Evolutionary conservation across 2,113 vertebrate species (phyloP).

Genomic region (Psittacula cyanocephala): DNA sequence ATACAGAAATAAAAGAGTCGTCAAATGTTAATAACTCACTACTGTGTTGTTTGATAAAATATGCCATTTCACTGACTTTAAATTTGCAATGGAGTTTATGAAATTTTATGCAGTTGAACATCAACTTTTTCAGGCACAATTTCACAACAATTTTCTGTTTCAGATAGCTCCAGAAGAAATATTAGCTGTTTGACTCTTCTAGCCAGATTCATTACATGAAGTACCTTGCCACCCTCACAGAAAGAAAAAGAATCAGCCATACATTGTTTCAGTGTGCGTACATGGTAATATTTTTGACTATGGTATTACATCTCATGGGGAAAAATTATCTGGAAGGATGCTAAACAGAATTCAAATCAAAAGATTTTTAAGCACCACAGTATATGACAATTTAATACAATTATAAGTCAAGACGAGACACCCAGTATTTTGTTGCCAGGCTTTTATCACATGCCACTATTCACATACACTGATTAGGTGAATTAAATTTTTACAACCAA

Average conservation of each 20-base stretch:
- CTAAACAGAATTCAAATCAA: neutral
- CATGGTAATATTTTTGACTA: neutral
- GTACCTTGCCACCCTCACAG: neutral
- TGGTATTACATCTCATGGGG: neutral
- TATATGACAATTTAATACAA: neutral
- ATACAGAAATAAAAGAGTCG: neutral
- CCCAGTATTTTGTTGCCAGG: neutral
- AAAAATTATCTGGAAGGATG: neutral
- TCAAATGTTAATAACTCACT: neutral
- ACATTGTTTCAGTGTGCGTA: neutral
- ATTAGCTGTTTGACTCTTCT: neutral
- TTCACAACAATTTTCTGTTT: constrained; percentile 6
- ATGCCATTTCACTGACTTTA: neutral
- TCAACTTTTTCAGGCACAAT: constrained; percentile 11
- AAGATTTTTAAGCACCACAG: neutral
- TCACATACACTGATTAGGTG: neutral
- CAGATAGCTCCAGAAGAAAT: neutral
- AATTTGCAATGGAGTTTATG: neutral
- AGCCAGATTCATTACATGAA: neutral
- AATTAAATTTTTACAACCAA: neutral
- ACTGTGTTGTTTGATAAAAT: neutral
- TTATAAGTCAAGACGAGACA: neutral
- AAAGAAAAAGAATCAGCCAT: neutral
- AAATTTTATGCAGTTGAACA: constrained; percentile 7
- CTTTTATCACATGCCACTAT: neutral